A percentile compares a stretch with the other conserved stretches of the same genome.
phyloP scores from a whole-genome alignment of 1,140 invertebrate species.

The Cydia amplana region DNA sequence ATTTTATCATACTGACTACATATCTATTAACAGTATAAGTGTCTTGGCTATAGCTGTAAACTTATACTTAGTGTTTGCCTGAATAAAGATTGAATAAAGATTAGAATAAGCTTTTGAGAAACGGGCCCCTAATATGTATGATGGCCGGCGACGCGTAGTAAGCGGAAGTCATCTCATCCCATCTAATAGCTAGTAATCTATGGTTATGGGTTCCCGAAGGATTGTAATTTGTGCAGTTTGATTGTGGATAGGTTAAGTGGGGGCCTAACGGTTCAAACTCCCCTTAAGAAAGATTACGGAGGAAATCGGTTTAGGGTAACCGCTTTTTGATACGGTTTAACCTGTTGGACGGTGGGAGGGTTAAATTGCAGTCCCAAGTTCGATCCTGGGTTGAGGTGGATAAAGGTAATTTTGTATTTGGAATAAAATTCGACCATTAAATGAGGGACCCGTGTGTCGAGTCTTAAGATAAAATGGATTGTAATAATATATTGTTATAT shows the following conservation, averaged over 20 bases:
- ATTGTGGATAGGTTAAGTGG: not conserved
- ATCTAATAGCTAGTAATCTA: not conserved
- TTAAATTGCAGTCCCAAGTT: not conserved
- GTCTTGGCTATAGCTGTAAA: too few relatives aligned
- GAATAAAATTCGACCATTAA: too few relatives aligned
- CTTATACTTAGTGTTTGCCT: too few relatives aligned
- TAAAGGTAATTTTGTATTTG: not conserved
- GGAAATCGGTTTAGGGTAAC: not conserved
- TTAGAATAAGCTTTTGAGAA: too few relatives aligned
- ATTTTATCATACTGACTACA: too few relatives aligned
- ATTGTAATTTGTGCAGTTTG: not conserved
- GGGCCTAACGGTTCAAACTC: not conserved
- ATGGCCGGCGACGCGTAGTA: too few relatives aligned
- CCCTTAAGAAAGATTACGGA: not conserved
- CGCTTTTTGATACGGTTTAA: not conserved
- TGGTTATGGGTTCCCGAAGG: not conserved
- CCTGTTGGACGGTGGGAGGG: not conserved
- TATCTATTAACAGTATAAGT: too few relatives aligned
- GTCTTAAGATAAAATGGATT: not conserved
- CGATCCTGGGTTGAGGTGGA: not conserved
- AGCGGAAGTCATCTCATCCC: not conserved
- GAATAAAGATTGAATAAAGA: too few relatives aligned
- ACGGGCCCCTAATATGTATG: too few relatives aligned
- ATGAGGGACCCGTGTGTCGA: not conserved
- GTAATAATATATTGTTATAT: too few relatives aligned